Base-by-base conservation (phyloP, 2,797 vertebrate genomes). In the Sibirionetta formosa region DNA sequence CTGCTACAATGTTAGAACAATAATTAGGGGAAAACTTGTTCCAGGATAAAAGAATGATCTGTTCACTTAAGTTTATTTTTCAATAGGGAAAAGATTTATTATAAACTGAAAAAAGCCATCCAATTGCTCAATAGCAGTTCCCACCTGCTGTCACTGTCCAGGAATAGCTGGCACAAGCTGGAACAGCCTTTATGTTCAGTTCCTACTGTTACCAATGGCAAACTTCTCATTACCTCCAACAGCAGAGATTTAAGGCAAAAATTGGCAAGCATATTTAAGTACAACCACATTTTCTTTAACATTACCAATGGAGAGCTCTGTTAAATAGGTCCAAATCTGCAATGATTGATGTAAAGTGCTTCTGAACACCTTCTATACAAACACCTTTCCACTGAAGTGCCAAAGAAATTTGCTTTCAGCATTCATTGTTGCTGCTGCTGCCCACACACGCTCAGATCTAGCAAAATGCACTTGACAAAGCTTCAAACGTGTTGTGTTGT, bases 371-470 rank as follows among this genome's bases (percentile, higher is more conserved):
- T 91, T 88, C 83, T 75, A 85, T 76, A 87, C 40, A 88, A 88
- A 91, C 46, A 76, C 15, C 24, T 86, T 94, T 85, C 44, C 40
- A 76, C 36, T 80, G 44, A 95, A 93, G 54, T 94, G 90, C 57
- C 57, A 80, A 77, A 91, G 60, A 94, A 91, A 93, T 80, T 80
- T 73, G 56, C 79, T 93, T 96, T 88, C 81, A 77, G 89, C 86
- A 82, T 82, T 90, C 93, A 93, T 68, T 73, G 51, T 84, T 92
- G 81, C 63, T 77, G 75, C 83, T 78, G 84, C 93, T 90, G 94
- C 82, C 88, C 94, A 95, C 88, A 69, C 72, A 36, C 46, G 78
- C 63, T 86, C 90, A 63, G 64, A 90, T 92, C 71, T 63, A 71
- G 46, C 82, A 93, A 87, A 93, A 94, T 50, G 65, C n/a, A 60